Base-by-base conservation (phyloP, 2,888 invertebrate genomes). In the Seira musarum region DNA sequence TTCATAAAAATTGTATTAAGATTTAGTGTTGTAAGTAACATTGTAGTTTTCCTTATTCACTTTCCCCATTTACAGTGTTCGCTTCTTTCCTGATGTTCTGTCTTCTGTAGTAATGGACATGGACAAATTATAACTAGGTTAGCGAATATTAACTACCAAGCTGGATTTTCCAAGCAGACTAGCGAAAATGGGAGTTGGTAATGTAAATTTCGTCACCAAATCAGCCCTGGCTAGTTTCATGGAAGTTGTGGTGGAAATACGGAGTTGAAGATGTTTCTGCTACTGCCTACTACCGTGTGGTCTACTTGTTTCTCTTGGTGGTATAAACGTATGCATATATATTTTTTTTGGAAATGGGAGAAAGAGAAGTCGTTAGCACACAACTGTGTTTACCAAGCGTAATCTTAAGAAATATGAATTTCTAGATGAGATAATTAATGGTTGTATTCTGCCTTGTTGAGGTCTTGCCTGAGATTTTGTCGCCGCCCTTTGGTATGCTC, bases 41-140 rank as follows among this genome's bases (percentile, higher is more conserved):
- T n/a, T 49, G 17, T 30, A 30, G 30, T 49, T 49, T 15, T 49
- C 13, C 15, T 49, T 3, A n/a, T 13, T 49, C 49, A 49, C 6
- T n/a, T 49, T 3, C 15, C 15, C 49, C 49, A 49, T 49, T 49
- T n/a, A n/a, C 40, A 5, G 40, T 40, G 40, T n/a, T n/a, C 13
- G 49, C 49, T 49, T 49, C 13, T 49, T 15, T 2, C 30, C 8
- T 49, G 49, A 30, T 30, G 49, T 49, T 49, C 17, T 13, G 49
- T 49, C 49, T 49, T 2, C 15, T n/a, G 49, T n/a, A 49, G 49
- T 49, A 8, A 49, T 49, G 49, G 49, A n/a, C 15, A 49, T 30
- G 30, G 49, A n/a, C 15, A 49, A 49, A 49, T 49, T 49, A 49
- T 49, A 49, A 49, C 49, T 49, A 49, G 49, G 49, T 49, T 49